phyloP scores from a whole-genome alignment of 2,888 invertebrate species.

The Tenthredo amoena region DNA sequence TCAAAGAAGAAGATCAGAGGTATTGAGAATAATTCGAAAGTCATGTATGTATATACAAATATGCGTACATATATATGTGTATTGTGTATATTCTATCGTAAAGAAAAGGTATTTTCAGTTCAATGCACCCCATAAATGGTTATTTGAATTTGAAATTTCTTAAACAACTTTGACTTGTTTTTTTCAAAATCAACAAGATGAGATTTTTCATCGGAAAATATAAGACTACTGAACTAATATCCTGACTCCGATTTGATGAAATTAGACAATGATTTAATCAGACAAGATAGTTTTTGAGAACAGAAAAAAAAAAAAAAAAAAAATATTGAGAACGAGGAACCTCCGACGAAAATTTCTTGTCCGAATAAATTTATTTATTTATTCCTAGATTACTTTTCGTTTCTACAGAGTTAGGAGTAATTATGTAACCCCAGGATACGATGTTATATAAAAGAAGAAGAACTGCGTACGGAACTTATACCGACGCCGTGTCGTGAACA shows the following conservation, averaged over 20 bases:
- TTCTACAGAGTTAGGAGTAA: not conserved
- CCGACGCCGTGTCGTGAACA: not conserved
- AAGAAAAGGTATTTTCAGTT: slow-evolving; percentile 8
- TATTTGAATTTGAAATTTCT: not conserved
- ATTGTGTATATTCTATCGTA: too few relatives aligned
- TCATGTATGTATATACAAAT: not conserved
- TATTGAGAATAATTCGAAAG: slow-evolving; percentile 32
- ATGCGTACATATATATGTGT: not conserved
- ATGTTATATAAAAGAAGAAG: not conserved
- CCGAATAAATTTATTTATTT: not conserved
- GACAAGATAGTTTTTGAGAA: not conserved
- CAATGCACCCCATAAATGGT: not conserved
- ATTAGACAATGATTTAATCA: too few relatives aligned
- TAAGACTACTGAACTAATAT: not conserved
- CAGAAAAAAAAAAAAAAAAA: not conserved
- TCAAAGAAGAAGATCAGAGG: slow-evolving; percentile 1
- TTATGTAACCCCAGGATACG: not conserved
- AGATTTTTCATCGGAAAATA: not conserved
- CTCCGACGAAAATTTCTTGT: not conserved
- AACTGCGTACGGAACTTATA: not conserved
- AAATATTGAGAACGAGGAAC: not conserved
- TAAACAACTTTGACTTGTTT: not conserved
- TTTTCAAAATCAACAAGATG: not conserved
- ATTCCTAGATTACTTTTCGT: not conserved
- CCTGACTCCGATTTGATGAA: too few relatives aligned